Evolutionary conservation across 2,113 vertebrate genomes (phyloP).

Genomic region (Trichomycterus rosablanca): DNA sequence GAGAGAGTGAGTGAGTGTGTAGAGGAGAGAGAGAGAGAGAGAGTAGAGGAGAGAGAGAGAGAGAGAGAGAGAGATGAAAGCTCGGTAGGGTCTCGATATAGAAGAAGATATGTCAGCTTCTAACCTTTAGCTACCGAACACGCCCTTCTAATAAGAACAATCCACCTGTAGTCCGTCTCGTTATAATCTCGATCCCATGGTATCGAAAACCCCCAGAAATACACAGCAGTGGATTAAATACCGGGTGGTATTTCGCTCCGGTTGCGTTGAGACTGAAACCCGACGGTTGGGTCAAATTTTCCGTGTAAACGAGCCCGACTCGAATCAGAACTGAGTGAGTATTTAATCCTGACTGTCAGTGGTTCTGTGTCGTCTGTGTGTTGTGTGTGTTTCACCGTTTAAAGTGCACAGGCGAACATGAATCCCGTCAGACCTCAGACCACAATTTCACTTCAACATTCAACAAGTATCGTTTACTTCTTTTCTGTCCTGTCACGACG

Average conservation of each 20-base stretch:
- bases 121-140: background rate
- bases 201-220: constrained; percentile 1
- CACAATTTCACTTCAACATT: background rate
- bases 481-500: background rate
- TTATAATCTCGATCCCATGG: background rate
- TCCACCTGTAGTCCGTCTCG: too few relatives aligned
- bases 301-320: constrained; percentile 8
- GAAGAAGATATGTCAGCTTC: background rate
- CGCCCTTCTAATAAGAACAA: too few relatives aligned
- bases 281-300: constrained; percentile 13
- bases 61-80: too few relatives aligned
- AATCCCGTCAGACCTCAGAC: too few relatives aligned
- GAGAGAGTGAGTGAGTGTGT: background rate
- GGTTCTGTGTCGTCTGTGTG: constrained; percentile 12
- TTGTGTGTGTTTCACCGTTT: background rate
- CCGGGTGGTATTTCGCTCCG: background rate
- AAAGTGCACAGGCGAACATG: too few relatives aligned
- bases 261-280: background rate
- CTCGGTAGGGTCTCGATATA: background rate
- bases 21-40: background rate
- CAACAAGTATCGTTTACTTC: background rate
- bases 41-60: too few relatives aligned
- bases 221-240: constrained; percentile 11
- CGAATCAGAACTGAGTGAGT: constrained; percentile 21
- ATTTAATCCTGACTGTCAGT: constrained; percentile 11